Base-by-base conservation (phyloP, 35 echinoderm and acorn worm species). In the Patiria miniata region DNA sequence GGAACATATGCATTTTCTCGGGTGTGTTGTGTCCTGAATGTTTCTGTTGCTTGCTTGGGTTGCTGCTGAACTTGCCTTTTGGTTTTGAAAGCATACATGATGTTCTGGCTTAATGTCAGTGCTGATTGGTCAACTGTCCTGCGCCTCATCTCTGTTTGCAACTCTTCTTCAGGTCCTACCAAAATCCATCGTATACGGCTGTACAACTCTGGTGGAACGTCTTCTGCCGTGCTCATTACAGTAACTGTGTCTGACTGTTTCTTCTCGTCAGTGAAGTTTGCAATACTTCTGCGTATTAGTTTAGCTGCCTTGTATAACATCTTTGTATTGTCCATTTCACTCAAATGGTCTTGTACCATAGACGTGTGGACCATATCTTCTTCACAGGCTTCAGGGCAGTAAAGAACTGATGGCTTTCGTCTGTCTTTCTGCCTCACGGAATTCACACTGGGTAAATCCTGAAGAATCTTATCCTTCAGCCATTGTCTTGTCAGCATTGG, bases 51-150 rank as follows among this genome's bases (percentile, higher is more conserved):
- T 21, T 38, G 18, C 18, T 36, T 92, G 21, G 55, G 60, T 60
- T 40, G 81, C 58, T 88, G 51, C 32, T 87, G 21, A 21, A 87
- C 90, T 47, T 89, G 91, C 51, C 86, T 61, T 0, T 93, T 42
- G 29, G 78, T 40, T 42, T 93, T 93, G 79, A 77, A 89, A 19
- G 10, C 89, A 91, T 86, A 91, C 77, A 86, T 86, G 30, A 86
- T 53, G 40, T 87, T 87, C n/a, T 90, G 88, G 76, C 51, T 87
- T 77, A 87, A 38, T 36, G 89, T 91, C 12, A 91, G 83, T 10
- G 68, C 83, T 86, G 83, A 28, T 80, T 39, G 37, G 17, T 83
- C 26, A 36, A 76, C 21, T 32, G 29, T 34, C 33, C 40, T 86
- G 56, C 57, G 73, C 61, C 84, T 78, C 61, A 33, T 58, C 77